Evolutionary conservation across 2,113 vertebrate species (phyloP), one percentile per base, ranked within the genome.

Genomic region (Bujurquina vittata): DNA sequence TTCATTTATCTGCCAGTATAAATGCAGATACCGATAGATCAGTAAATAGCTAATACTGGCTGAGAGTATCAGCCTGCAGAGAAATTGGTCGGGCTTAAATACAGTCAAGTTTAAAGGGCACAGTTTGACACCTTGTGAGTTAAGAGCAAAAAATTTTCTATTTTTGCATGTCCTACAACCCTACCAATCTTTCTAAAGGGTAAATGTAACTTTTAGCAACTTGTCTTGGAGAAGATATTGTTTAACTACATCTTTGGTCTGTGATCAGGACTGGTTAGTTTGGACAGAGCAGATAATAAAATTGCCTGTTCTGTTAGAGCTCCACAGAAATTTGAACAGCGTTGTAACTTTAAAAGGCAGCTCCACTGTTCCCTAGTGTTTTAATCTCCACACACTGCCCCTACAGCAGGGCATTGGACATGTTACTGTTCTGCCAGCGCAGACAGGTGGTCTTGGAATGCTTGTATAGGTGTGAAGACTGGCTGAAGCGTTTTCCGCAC

Each of bases 381-480:
- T 33, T 9, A 26, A 2, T 5, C 22, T 77, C 46, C 2, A 7
- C 15, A 20, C 33, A 23, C 12, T 1, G 1, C 33, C 2, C 52
- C 87, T 91, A 99, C 80, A 99, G 96, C 94, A 99, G 90, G 7
- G 96, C 94, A 88, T 96, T 97, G 40, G 98, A 95, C 90, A 99
- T 96, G 83, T 97, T 97, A 91, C 95, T 97, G 96, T 96, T 98
- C 95, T 99, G 98, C 98, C 98, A 99, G 89, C 97, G 95, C 15
- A 99, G 95, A 88, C 98, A 99, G 75, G 98, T 99, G 3, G 98
- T 99, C 94, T 99, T 99, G 29, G 98, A 99, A 93, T 99, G 98
- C 93, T 99, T 99, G 89, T 99, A 99, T 18, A 99, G 94, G 93
- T 99, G 98, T 84, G 98, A 99, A 31, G 98, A 99, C 92, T 99